Percentiles rank a stretch among this genome's conserved stretches.
Evolutionary conservation across 2,888 invertebrate species (phyloP).

Genomic region (Tiphia femorata): DNA sequence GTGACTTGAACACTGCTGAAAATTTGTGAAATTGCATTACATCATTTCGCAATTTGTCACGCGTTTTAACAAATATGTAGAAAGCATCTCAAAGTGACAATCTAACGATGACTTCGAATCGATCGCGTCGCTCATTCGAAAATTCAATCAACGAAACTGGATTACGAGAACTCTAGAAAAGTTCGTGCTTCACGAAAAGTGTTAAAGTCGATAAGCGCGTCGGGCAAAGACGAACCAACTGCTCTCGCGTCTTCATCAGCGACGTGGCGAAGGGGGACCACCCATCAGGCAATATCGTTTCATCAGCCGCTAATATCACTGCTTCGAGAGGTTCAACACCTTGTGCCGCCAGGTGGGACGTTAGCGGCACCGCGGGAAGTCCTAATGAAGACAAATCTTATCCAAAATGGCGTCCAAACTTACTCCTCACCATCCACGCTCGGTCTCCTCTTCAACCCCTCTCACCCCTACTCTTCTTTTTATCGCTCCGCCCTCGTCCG

Average conservation of each 20-base stretch:
- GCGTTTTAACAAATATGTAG: too few species aligned
- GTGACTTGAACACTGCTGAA: too few species aligned
- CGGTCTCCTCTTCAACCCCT: slow-evolving; percentile 18
- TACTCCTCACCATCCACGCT: slow-evolving; percentile 54
- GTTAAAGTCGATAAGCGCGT: too few species aligned
- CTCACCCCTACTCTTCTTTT: slow-evolving; percentile 8
- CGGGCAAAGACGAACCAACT: slow-evolving; percentile 40
- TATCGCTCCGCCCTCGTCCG: slow-evolving; percentile 1
- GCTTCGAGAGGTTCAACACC: slow-evolving; percentile 60
- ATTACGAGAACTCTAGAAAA: too few species aligned
- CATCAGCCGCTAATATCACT: slow-evolving; percentile 58
- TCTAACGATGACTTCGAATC: too few species aligned
- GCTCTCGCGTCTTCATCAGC: slow-evolving; percentile 55
- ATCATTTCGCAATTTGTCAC: too few species aligned
- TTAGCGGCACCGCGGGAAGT: slow-evolving; percentile 60
- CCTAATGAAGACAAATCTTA: slow-evolving; percentile 68
- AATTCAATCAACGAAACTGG: too few species aligned
- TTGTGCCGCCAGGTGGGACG: slow-evolving; percentile 66
- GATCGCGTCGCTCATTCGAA: too few species aligned
- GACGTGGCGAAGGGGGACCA: slow-evolving; percentile 49
- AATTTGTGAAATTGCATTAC: too few species aligned
- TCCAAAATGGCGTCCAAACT: slow-evolving; percentile 60
- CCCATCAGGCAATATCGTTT: slow-evolving; percentile 60
- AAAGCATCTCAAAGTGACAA: too few species aligned
- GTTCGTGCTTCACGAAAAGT: too few species aligned